Evolutionary conservation across 1,140 invertebrate genomes (phyloP).

Genomic region (Pseudomyrmex flavicornis): DNA sequence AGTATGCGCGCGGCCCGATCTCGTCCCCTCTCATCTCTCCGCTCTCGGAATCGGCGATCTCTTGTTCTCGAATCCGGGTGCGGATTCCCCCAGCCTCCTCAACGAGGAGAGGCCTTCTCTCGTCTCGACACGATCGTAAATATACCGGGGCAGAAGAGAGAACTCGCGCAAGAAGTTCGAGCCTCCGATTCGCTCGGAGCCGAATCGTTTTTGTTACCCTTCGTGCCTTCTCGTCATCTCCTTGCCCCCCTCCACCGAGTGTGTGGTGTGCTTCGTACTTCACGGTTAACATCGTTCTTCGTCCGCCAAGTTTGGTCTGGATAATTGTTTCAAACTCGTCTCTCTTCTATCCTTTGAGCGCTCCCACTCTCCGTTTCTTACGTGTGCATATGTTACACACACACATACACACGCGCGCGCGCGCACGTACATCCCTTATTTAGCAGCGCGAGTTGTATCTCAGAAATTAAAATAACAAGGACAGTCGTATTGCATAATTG

Average conservation of each 20-base stretch:
- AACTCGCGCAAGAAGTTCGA: constrained; percentile 71
- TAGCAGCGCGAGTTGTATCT: neutral
- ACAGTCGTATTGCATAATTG: constrained; percentile 32
- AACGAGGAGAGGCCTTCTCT: constrained; percentile 46
- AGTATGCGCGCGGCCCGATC: constrained; percentile 6
- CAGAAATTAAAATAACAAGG: constrained; percentile 2
- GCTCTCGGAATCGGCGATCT: constrained; percentile 28
- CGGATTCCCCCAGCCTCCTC: constrained; percentile 27
- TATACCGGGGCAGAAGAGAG: constrained; percentile 50
- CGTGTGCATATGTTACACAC: neutral
- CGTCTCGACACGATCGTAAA: constrained; percentile 68
- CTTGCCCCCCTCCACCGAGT: neutral
- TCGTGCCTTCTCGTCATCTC: constrained; percentile 26
- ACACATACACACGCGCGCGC: no score
- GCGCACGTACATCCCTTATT: neutral
- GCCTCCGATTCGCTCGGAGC: constrained; percentile 47
- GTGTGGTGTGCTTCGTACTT: constrained; percentile 14
- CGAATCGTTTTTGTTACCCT: constrained; percentile 63
- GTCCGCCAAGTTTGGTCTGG: constrained; percentile 5
- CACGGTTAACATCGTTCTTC: constrained; percentile 18
- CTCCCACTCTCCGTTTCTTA: constrained; percentile 41
- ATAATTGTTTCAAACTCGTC: constrained; percentile 51
- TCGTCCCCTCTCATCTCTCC: constrained; percentile 45
- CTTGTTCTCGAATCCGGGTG: constrained; percentile 57
- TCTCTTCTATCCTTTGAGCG: constrained; percentile 16